A percentile compares a stretch with the other conserved stretches of the same genome.
These are phyloP conservation scores for Pedionomus torquatus DNA, from an alignment of 2,113 vertebrate genomes.

Conservation along the genomic window DNA sequence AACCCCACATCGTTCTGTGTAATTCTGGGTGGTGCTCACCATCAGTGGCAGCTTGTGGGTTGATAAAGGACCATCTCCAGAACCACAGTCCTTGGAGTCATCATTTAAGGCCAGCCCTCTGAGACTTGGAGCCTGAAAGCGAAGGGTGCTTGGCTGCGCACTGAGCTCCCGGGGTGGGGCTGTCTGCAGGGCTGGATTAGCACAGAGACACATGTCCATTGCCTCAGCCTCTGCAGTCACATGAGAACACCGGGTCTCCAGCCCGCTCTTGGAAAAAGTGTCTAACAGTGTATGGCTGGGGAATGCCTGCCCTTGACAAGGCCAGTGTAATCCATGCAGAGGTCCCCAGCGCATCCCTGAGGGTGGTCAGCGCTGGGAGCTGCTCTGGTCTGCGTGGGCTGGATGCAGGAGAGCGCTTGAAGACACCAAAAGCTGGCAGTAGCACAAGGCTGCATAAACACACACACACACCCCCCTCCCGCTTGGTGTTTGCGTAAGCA, in stretches of 20 bases:
- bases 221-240: constrained; percentile 25
- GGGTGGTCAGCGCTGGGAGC: background rate
- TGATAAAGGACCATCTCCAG: fast-evolving
- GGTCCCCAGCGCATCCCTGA: background rate
- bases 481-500: fast-evolving
- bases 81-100: fast-evolving
- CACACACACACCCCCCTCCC: background rate
- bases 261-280: background rate
- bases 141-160: background rate
- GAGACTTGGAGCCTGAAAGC: background rate
- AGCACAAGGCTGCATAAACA: fast-evolving
- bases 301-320: background rate
- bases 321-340: background rate
- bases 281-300: background rate
- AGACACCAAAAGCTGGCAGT: background rate
- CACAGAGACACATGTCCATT: background rate
- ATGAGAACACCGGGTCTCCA: background rate
- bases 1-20: too few species aligned
- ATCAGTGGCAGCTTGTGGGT: background rate
- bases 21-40: background rate
- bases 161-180: background rate
- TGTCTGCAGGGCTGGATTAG: background rate
- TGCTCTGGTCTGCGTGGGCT: background rate
- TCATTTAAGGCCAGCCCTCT: background rate
- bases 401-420: background rate